phyloP scores from a whole-genome alignment of 2,113 vertebrate species.

The Rhodinocichla rosea region DNA sequence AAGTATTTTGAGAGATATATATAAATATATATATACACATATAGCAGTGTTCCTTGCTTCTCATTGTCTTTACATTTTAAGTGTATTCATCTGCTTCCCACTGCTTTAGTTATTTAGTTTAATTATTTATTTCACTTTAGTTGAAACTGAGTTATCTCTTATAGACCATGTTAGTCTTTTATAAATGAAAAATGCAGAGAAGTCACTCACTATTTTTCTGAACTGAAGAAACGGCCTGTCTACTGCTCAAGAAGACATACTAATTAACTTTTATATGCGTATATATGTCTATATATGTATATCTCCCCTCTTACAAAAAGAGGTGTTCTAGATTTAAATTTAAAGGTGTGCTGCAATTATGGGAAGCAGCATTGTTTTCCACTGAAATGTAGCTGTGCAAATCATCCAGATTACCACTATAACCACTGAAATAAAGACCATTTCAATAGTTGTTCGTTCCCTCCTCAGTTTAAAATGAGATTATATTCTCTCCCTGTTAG shows the following conservation, averaged over 20 bases:
- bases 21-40: neutral
- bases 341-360: neutral
- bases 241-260: neutral
- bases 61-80: neutral
- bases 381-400: neutral
- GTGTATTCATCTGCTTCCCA: neutral
- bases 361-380: neutral
- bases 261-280: neutral
- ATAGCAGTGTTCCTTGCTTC: neutral
- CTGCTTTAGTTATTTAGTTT: neutral
- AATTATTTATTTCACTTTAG: neutral
- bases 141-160: neutral
- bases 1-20: constrained; percentile 15
- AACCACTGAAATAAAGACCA: neutral
- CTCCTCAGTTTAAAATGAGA: neutral
- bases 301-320: neutral
- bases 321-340: neutral
- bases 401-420: neutral
- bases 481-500: neutral
- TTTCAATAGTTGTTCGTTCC: neutral
- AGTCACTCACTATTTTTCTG: neutral
- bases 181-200: neutral
- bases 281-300: neutral
- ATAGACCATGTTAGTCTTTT: neutral
- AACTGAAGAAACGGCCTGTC: neutral